These are phyloP conservation scores for Andrena marginata DNA, from an alignment of 2,888 invertebrate genomes.

Conservation along the genomic window DNA sequence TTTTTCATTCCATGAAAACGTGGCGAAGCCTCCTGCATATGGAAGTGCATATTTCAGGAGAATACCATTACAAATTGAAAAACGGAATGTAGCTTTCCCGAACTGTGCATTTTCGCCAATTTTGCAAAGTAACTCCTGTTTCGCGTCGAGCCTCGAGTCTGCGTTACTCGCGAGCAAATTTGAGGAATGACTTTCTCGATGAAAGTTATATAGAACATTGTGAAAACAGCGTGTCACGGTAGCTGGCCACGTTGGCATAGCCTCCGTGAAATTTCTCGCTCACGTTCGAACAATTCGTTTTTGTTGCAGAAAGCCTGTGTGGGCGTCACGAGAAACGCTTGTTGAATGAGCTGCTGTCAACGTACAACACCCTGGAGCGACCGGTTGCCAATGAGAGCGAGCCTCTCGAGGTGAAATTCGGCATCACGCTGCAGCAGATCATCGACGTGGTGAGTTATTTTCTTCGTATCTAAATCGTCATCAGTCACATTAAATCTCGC, in stretches of 20 bases:
- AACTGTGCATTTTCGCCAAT: not conserved
- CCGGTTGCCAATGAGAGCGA: conserved; percentile 97
- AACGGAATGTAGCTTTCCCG: not conserved
- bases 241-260: not conserved
- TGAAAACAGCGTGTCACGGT: not conserved
- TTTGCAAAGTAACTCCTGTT: not conserved
- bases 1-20: conserved; percentile 3
- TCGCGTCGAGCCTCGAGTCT: not conserved
- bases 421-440: conserved; percentile 96
- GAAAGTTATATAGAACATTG: too few relatives aligned
- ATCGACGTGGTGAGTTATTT: conserved; percentile 95
- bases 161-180: too few relatives aligned
- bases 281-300: not conserved
- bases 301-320: conserved; percentile 92
- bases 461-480: not conserved
- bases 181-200: too few relatives aligned
- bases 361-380: conserved; percentile 95
- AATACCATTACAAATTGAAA: not conserved
- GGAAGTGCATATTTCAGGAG: not conserved
- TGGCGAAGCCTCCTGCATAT: not conserved
- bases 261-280: not conserved
- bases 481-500: not conserved
- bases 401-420: conserved; percentile 95
- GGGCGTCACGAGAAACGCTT: conserved; percentile 96
- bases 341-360: conserved; percentile 92